Percentiles rank a stretch among this genome's conserved stretches.
These are phyloP conservation scores for Hystrix cristata DNA, from an alignment of 2,113 vertebrate genomes.

Conservation along the genomic window DNA sequence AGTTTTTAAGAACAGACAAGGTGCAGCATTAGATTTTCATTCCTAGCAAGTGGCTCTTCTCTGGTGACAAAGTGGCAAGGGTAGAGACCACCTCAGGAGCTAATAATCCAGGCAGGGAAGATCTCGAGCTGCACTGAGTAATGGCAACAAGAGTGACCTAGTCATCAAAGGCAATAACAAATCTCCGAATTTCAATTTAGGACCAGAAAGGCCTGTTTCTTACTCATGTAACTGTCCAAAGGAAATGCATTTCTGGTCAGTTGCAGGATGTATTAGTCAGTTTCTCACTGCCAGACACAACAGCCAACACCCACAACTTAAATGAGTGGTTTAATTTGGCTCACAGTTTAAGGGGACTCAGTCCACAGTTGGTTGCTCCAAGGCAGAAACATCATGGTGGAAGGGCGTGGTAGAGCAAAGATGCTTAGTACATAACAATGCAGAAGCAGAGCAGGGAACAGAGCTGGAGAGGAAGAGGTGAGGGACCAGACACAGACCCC, in stretches of 20 bases:
- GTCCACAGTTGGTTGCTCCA: neutral
- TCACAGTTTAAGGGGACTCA: neutral
- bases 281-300: neutral
- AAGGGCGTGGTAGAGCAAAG: neutral
- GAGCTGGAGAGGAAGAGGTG: neutral
- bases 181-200: neutral
- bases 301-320: too few species aligned
- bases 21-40: neutral
- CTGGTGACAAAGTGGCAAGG: neutral
- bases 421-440: neutral
- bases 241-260: neutral
- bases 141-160: neutral
- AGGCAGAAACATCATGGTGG: neutral
- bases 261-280: neutral
- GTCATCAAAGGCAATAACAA: neutral
- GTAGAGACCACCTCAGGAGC: neutral
- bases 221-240: neutral
- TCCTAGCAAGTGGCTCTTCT: neutral
- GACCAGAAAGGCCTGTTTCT: neutral
- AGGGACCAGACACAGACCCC: neutral
- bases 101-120: neutral
- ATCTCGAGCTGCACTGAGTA: neutral
- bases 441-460: neutral
- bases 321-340: neutral
- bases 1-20: conserved; percentile 23